Conservation (phyloP, 2,113 vertebrate species). For the Clupea harengus region DNA sequence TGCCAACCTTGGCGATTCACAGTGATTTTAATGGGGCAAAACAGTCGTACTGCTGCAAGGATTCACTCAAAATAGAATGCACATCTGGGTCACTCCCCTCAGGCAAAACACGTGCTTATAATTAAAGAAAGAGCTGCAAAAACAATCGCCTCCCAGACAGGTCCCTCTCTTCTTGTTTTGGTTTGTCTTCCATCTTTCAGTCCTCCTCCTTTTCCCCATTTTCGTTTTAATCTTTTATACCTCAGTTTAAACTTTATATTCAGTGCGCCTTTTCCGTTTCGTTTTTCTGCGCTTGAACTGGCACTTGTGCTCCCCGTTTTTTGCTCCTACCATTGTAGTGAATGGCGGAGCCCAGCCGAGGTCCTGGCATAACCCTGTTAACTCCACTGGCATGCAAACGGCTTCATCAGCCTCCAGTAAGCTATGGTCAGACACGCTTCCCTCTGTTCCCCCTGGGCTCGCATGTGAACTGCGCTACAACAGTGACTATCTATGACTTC, state of each 20-base stretch:
- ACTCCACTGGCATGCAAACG: conserved; percentile 3
- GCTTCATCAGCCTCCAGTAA: neutral
- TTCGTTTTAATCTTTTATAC: neutral
- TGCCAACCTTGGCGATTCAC: neutral
- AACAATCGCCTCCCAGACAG: neutral
- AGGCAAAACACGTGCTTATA: conserved; percentile 22
- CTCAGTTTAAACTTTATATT: neutral
- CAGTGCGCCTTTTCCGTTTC: neutral
- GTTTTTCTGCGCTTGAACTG: neutral
- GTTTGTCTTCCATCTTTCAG: neutral
- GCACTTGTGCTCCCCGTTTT: neutral
- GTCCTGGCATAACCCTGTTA: conserved; percentile 4
- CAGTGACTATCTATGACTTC: conserved; percentile 17
- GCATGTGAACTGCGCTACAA: conserved; percentile 13
- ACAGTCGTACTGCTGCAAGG: neutral
- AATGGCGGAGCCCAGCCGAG: neutral
- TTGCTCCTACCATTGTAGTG: neutral
- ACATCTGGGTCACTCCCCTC: conserved; percentile 31
- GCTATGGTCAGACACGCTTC: conserved; percentile 20
- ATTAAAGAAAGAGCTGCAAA: conserved; percentile 26
- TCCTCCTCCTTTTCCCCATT: neutral
- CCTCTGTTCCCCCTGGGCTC: conserved; percentile 22
- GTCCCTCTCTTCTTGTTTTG: neutral
- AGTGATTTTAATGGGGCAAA: neutral
- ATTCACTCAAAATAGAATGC: conserved; percentile 20